phyloP scores from a whole-genome alignment of 2,113 vertebrate species.

The Equus przewalskii region DNA sequence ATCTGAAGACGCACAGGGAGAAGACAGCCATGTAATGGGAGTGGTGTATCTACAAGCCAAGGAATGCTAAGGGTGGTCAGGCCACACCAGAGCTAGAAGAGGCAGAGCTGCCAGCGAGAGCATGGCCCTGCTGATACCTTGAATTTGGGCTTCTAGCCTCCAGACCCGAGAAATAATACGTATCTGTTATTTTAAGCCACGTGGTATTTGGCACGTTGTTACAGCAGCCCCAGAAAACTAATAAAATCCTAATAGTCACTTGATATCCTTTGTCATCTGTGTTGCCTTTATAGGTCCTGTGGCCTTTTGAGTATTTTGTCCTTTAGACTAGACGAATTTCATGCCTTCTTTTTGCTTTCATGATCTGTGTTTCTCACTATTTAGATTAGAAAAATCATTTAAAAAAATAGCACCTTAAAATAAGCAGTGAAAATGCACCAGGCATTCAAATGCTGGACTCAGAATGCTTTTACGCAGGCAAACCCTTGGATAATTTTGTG shows the following conservation, averaged over 20 bases:
- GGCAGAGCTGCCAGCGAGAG: not conserved
- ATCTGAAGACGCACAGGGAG: rapidly evolving
- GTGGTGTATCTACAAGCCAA: not conserved
- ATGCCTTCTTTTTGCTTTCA: not conserved
- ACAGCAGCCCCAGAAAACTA: too few relatives aligned
- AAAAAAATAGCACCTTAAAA: not conserved
- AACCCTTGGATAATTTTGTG: not conserved
- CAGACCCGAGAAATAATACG: not conserved
- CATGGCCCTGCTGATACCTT: not conserved
- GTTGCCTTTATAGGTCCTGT: not conserved
- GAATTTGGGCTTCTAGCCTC: not conserved
- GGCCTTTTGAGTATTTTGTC: not conserved
- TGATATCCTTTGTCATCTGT: not conserved
- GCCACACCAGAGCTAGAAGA: not conserved
- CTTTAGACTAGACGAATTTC: not conserved
- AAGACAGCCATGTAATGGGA: not conserved
- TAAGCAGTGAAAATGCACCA: not conserved
- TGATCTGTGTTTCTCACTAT: not conserved
- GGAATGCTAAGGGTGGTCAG: not conserved
- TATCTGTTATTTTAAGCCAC: not conserved
- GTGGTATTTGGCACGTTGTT: rapidly evolving
- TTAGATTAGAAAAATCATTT: not conserved
- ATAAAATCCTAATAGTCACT: rapidly evolving
- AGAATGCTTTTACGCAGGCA: not conserved
- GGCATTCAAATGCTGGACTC: not conserved